Percentiles rank a stretch among this genome's conserved stretches.
Evolutionary conservation across 30 jellyfish, hydroid and myxozoan genomes (phyloP).

Genomic region (Catostylus mosaicus): DNA sequence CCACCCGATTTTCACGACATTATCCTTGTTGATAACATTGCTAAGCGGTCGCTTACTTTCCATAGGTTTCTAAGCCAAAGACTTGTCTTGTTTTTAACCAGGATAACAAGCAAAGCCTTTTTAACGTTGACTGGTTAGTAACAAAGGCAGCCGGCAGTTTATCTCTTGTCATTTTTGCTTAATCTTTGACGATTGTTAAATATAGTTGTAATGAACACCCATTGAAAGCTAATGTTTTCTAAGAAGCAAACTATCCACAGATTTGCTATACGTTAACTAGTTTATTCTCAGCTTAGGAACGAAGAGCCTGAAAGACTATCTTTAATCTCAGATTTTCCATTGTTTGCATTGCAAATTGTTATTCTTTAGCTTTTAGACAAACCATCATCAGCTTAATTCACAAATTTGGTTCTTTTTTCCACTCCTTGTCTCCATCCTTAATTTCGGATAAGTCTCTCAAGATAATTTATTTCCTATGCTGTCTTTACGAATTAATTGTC

Average conservation of each 20-base stretch:
- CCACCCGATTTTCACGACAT: constrained; percentile 54
- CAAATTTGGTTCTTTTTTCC: constrained; percentile 12
- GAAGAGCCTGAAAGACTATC: constrained; percentile 14
- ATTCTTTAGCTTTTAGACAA: neutral
- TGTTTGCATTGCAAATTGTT: constrained; percentile 31
- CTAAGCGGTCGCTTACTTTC: constrained; percentile 57
- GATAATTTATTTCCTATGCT: neutral
- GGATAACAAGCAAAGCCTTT: constrained; percentile 43
- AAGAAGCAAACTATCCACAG: constrained; percentile 31
- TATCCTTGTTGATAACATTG: constrained; percentile 44
- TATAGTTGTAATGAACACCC: constrained; percentile 52
- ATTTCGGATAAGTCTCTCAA: neutral
- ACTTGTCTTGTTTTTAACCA: constrained; percentile 37
- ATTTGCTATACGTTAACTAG: constrained; percentile 61
- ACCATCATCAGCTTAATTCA: constrained; percentile 18
- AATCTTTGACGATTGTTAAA: constrained; percentile 56
- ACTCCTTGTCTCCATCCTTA: neutral
- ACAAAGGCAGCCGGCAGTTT: constrained; percentile 68
- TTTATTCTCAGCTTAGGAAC: constrained; percentile 58
- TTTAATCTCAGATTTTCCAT: constrained; percentile 49
- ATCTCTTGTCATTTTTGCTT: constrained; percentile 34
- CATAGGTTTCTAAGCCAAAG: constrained; percentile 60
- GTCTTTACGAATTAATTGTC: too few species aligned
- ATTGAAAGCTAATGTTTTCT: constrained; percentile 30
- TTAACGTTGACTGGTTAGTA: constrained; percentile 42